These are phyloP conservation scores for Cylas formicarius DNA, from an alignment of 1,140 invertebrate species.

Conservation along the genomic window DNA sequence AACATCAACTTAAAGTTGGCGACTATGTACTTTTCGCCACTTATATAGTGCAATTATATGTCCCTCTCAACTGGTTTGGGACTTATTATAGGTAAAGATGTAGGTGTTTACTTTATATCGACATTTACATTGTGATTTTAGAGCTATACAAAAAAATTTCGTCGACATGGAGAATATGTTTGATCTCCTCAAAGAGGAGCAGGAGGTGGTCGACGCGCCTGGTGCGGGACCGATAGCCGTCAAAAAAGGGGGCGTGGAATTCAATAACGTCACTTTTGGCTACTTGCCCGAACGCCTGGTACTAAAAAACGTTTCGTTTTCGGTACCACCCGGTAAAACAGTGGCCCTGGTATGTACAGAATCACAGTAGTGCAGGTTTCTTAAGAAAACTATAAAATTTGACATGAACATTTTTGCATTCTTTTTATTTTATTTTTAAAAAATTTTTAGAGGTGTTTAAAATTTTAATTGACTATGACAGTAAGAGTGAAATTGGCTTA, in stretches of 20 bases:
- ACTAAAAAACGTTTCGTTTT: slow-evolving; percentile 78
- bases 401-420: neutral
- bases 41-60: slow-evolving; percentile 94
- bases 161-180: slow-evolving; percentile 99
- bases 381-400: no score
- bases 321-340: slow-evolving; percentile 81
- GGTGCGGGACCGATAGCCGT: slow-evolving; percentile 66
- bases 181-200: slow-evolving; percentile 78
- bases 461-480: no score
- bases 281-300: slow-evolving; percentile 78
- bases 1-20: slow-evolving; percentile 71
- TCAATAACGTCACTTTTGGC: slow-evolving; percentile 81
- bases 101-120: neutral
- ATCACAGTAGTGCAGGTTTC: neutral
- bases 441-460: neutral
- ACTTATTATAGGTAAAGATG: slow-evolving; percentile 84
- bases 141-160: slow-evolving; percentile 94
- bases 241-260: slow-evolving; percentile 74
- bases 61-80: slow-evolving; percentile 94
- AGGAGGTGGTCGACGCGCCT: slow-evolving; percentile 78
- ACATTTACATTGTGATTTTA: slow-evolving; percentile 40
- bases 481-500: no score
- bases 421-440: neutral
- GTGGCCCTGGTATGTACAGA: slow-evolving; percentile 72
- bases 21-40: slow-evolving; percentile 93